A percentile compares a stretch with the other conserved stretches of the same genome.
These are phyloP conservation scores for Mylabris sibirica DNA, from an alignment of 2,888 invertebrate genomes.

Conservation along the genomic window DNA sequence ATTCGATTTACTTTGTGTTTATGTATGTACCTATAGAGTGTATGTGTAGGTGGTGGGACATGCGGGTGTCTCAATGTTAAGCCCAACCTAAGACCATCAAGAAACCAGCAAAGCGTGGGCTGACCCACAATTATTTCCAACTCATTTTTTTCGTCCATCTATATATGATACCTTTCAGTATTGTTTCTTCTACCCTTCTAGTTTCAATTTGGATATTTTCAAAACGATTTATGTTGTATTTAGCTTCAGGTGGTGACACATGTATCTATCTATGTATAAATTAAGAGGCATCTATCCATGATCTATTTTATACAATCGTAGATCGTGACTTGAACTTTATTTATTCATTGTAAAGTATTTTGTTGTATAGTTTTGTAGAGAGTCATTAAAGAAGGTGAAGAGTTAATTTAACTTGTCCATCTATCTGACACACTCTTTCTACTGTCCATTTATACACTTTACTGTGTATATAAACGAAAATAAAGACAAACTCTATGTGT, in stretches of 20 bases:
- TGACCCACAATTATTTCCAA: constrained; percentile 43
- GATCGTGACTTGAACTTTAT: constrained; percentile 9
- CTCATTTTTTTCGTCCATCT: constrained; percentile 33
- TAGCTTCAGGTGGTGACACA: constrained; percentile 7
- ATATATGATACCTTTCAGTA: constrained; percentile 25
- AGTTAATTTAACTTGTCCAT: constrained; percentile 47
- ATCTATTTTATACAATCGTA: not conserved
- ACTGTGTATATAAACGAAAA: constrained; percentile 40
- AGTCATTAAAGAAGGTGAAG: constrained; percentile 41
- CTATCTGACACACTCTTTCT: constrained; percentile 23
- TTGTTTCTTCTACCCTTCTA: constrained; percentile 18
- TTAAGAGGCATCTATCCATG: not conserved
- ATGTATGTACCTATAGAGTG: not conserved
- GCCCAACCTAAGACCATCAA: constrained; percentile 34
- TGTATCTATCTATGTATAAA: not conserved
- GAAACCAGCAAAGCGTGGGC: constrained; percentile 41
- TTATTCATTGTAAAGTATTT: constrained; percentile 38
- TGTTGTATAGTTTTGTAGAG: constrained; percentile 32
- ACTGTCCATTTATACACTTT: constrained; percentile 38
- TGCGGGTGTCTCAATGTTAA: constrained; percentile 36
- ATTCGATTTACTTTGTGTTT: constrained; percentile 31
- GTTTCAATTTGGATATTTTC: constrained; percentile 2
- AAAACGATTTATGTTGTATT: not conserved
- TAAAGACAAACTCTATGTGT: constrained; percentile 58
- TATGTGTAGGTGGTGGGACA: constrained; percentile 32